phyloP scores from a whole-genome alignment of 2,888 invertebrate genomes.

The Thera obeliscata region DNA sequence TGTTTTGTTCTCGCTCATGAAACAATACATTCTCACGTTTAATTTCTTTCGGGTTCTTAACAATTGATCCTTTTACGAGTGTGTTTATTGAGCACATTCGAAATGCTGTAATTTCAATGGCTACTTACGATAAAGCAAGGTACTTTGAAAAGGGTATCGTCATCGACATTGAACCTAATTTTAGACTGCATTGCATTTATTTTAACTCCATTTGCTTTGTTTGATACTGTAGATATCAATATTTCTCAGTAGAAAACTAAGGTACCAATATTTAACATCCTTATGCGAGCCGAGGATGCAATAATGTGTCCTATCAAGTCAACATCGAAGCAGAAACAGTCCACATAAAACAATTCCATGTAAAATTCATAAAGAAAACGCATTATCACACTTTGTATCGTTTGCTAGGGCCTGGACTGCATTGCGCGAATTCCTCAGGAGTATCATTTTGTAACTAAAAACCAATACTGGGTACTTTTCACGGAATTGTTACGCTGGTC shows the following conservation, averaged over 20 bases:
- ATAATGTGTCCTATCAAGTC: slow-evolving; percentile 2
- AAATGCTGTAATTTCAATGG: slow-evolving; percentile 77
- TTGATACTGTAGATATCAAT: not conserved
- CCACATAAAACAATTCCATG: slow-evolving; percentile 51
- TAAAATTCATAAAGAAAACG: slow-evolving; percentile 70
- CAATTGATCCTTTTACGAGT: slow-evolving; percentile 83
- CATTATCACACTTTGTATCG: slow-evolving; percentile 65
- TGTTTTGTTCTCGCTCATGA: slow-evolving; percentile 79
- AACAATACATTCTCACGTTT: slow-evolving; percentile 85
- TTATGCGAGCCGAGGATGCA: not conserved
- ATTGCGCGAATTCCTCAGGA: slow-evolving; percentile 17
- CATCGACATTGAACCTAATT: slow-evolving; percentile 26
- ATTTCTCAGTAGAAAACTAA: not conserved
- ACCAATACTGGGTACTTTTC: not conserved
- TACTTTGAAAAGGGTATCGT: slow-evolving; percentile 22
- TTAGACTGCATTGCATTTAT: slow-evolving; percentile 14
- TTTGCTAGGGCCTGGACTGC: slow-evolving; percentile 46
- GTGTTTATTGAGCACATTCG: slow-evolving; percentile 81
- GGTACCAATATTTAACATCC: not conserved
- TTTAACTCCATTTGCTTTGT: not conserved
- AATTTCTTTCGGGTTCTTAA: slow-evolving; percentile 79
- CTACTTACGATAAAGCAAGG: slow-evolving; percentile 56
- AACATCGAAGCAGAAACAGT: slow-evolving; percentile 3
- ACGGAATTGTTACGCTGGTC: not conserved
- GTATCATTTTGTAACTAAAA: slow-evolving; percentile 14